Percentiles rank a stretch among this genome's conserved stretches.
phyloP scores from a whole-genome alignment of 2,888 invertebrate genomes.

The Orgyia antiqua region DNA sequence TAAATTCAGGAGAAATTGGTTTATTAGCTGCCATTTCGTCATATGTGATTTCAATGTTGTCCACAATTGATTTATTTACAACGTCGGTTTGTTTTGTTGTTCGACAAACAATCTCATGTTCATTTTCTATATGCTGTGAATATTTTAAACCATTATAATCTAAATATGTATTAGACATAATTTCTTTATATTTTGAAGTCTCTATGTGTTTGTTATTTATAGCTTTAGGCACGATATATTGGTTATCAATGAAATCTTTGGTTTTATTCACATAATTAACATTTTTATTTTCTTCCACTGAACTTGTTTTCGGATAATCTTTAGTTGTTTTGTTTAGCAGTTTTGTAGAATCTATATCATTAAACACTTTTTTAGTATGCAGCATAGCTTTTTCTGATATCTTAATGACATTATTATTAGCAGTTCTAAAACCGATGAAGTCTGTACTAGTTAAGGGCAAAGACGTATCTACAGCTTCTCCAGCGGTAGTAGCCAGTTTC shows the following conservation, averaged over 20 bases:
- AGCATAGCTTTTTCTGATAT: constrained; percentile 31
- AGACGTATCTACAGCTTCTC: not conserved
- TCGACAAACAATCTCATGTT: no score
- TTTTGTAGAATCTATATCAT: constrained; percentile 8
- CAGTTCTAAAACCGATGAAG: constrained; percentile 33
- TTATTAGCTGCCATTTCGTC: no score
- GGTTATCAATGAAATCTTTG: not conserved
- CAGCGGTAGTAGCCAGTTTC: no score
- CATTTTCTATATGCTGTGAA: no score
- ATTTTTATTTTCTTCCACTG: not conserved
- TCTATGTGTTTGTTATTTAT: not conserved
- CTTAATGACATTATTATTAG: constrained; percentile 33
- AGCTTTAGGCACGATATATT: not conserved
- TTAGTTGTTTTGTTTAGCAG: constrained; percentile 2
- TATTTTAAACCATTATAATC: no score
- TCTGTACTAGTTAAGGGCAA: not conserved
- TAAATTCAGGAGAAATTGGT: constrained; percentile 3
- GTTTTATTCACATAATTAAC: not conserved
- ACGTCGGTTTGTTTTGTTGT: no score
- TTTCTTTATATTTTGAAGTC: not conserved
- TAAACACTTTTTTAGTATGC: constrained; percentile 26
- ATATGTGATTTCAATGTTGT: no score
- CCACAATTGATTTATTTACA: no score
- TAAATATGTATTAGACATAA: no score
- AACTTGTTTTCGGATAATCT: not conserved